Evolutionary conservation across 2,113 vertebrate species (phyloP).

Genomic region (Pleuronectes platessa): DNA sequence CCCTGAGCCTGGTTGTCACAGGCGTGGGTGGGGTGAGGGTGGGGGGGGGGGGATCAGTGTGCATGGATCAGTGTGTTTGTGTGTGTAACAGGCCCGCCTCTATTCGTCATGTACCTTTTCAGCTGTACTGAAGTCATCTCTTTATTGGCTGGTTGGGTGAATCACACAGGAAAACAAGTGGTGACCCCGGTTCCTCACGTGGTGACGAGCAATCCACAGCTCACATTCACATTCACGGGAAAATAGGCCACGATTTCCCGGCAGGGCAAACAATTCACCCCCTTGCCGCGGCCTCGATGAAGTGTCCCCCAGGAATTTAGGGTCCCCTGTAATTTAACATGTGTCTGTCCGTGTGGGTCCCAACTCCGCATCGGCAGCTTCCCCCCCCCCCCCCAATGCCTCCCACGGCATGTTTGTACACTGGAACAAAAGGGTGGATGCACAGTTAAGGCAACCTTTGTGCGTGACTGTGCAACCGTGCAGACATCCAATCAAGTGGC

Average conservation of each 20-base stretch:
- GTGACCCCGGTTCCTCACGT: slow-evolving; percentile 42
- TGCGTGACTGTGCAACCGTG: slow-evolving; percentile 82
- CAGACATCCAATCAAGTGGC: slow-evolving; percentile 74
- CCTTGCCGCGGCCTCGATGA: slow-evolving; percentile 53
- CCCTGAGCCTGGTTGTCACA: slow-evolving; percentile 34
- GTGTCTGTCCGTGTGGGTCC: slow-evolving; percentile 58
- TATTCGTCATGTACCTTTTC: slow-evolving; percentile 58
- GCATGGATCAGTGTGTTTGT: slow-evolving; percentile 24
- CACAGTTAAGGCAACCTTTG: slow-evolving; percentile 82
- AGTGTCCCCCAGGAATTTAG: slow-evolving; percentile 56
- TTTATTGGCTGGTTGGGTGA: slow-evolving; percentile 51
- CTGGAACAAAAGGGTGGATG: slow-evolving; percentile 78
- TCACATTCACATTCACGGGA: slow-evolving; percentile 57
- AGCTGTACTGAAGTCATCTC: slow-evolving; percentile 53
- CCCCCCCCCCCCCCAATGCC: neutral
- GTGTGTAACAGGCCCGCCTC: slow-evolving; percentile 14
- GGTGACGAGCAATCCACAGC: slow-evolving; percentile 61
- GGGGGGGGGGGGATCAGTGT: slow-evolving; percentile 11
- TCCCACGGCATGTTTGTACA: slow-evolving; percentile 68
- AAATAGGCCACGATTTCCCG: slow-evolving; percentile 69
- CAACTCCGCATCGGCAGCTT: slow-evolving; percentile 18
- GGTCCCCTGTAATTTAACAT: slow-evolving; percentile 61
- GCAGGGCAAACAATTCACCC: slow-evolving; percentile 61
- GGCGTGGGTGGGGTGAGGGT: neutral
- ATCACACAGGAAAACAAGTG: slow-evolving; percentile 50